Evolutionary conservation across 1,140 invertebrate genomes (phyloP), one percentile per base, ranked within the genome.

Genomic region (Fopius arisanus): DNA sequence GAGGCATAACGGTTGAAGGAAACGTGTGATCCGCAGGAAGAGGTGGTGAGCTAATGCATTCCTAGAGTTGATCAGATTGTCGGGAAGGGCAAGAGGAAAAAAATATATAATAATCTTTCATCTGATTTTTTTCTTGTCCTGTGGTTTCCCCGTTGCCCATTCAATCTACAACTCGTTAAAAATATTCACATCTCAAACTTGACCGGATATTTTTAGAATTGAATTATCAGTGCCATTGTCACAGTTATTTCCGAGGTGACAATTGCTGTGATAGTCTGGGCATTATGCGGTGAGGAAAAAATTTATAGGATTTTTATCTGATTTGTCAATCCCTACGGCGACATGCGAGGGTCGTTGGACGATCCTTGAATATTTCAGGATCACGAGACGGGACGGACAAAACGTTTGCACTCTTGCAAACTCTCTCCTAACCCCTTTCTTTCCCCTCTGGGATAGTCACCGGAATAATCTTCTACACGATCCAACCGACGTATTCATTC

Each of bases 311-410:
- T 81, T 79, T 84, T 87, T 88, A 88, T 88, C 86, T 87, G 86
- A 87, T 88, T 88, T 88, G 76, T 77, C 83, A 78, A 83, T 78
- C 86, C 83, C 82, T 82, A 51, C 40, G 31, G 33, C 29, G 54
- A 51, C 41, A 19, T 71, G 65, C n/a, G 41, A 59, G 65, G 75
- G 71, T 67, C 40, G 66, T 48, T 67, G 33, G 72, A 67, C 65
- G 80, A 67, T 84, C 75, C 81, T 83, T 87, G 80, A 88, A 88
- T 87, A 87, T 87, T 88, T 88, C 80, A 87, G 79, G 81, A 85
- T 81, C 75, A 74, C 78, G 75, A 77, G 75, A 76, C 77, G 79
- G 78, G 79, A 76, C 81, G 79, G 79, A 80, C 79, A 67, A 75
- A 67, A 65, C 62, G 54, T 29, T 3, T 65, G n/a, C 41, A 59